Evolutionary conservation across 2,888 invertebrate genomes (phyloP), one percentile per base, ranked within the genome.

Genomic region (Leucophenga maculata): DNA sequence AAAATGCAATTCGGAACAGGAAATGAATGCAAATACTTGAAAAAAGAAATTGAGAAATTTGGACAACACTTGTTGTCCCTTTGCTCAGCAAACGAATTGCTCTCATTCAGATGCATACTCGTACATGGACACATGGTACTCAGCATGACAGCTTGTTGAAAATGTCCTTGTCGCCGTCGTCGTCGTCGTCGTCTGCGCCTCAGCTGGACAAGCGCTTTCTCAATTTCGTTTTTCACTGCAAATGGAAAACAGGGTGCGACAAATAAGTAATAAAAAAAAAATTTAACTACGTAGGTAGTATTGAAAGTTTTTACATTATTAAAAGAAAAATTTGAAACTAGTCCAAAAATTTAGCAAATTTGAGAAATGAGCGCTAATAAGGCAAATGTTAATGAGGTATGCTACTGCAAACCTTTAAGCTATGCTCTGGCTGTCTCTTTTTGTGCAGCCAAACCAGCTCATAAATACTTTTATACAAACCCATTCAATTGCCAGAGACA

Each of bases 21-120:
- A 59, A 32, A 59, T 16, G 32, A 14, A 59, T 59, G 59, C 59
- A 59, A 59, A 32, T 26, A 59, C 32, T 59, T 59, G 32, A 32
- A 32, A 31, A 32, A 32, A 39, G 39, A 39, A 39, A 39, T 39
- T 39, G 39, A 39, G 52, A 52, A 18, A 26, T 22, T 59, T 59
- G 59, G 32, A 59, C 59, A 26, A 32, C 59, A 59, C 59, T 59
- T 59, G 32, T 59, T 26, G 32, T 32, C 50, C 50, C 18, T 4
- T n/a, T 18, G 50, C 50, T n/a, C 9, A 6, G 16, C 50, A 50
- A 16, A 50, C 16, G 18, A 16, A 50, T n/a, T n/a, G 16, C 18
- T 50, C 13, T n/a, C 50, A 16, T 50, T 50, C n/a, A 50, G 6
- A 18, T 18, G n/a, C 50, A 16, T 50, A n/a, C 50, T n/a, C 50